Evolutionary conservation across 2,113 vertebrate species (phyloP).

Genomic region (Ictalurus furcatus): DNA sequence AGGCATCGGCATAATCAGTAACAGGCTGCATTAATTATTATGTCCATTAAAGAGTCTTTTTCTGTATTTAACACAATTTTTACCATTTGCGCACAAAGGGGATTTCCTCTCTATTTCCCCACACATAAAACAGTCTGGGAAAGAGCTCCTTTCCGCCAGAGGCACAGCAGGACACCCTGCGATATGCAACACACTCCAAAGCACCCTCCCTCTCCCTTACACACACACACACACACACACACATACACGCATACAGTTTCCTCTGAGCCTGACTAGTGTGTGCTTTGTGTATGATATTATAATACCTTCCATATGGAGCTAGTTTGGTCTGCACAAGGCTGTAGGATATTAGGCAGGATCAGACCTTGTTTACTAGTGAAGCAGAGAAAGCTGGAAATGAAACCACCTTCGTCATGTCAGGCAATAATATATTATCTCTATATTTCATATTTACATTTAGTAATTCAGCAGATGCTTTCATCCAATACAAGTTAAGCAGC

Average conservation of each 20-base stretch:
- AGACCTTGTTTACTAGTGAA: conserved; percentile 4
- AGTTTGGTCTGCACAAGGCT: conserved; percentile 1
- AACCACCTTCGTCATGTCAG: background rate
- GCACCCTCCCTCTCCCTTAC: background rate
- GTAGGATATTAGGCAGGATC: background rate
- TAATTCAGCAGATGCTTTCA: background rate
- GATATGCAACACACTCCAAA: background rate
- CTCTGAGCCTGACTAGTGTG: conserved; percentile 4
- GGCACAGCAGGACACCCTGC: conserved; percentile 29
- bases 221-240: conserved; percentile 5
- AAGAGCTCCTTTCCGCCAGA: background rate
- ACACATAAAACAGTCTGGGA: conserved; percentile 28
- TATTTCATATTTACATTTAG: background rate
- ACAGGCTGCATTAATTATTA: background rate
- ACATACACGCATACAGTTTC: conserved; percentile 11
- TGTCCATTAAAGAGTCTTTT: too few species aligned
- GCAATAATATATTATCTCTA: background rate
- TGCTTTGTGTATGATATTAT: conserved; percentile 27
- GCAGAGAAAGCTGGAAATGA: conserved; percentile 1
- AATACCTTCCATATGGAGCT: conserved; percentile 42
- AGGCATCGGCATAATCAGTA: background rate
- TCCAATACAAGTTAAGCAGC: background rate
- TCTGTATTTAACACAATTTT: background rate
- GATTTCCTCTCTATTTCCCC: background rate
- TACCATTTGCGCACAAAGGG: background rate